A percentile compares a stretch with the other conserved stretches of the same genome.
These are phyloP conservation scores for Hipposideros larvatus DNA, from an alignment of 2,797 vertebrate species.

Conservation along the genomic window DNA sequence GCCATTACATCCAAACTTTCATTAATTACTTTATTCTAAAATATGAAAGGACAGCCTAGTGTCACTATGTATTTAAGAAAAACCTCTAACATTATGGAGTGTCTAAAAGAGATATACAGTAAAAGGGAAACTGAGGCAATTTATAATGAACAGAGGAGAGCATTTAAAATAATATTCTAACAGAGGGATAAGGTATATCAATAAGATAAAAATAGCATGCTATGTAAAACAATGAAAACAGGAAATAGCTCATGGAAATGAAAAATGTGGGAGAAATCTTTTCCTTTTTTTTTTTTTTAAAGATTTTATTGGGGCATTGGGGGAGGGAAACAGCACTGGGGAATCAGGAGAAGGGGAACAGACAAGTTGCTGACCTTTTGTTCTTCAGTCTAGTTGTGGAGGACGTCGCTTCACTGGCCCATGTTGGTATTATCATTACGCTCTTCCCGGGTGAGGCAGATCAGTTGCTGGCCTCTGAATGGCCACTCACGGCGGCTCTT, in stretches of 20 bases:
- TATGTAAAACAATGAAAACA: background rate
- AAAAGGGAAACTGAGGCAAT: background rate
- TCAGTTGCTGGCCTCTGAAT: too few relatives aligned
- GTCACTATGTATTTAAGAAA: slow-evolving; percentile 19
- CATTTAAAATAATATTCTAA: slow-evolving; percentile 11
- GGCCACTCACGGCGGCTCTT: too few relatives aligned
- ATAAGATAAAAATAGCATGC: background rate
- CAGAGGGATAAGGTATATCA: background rate
- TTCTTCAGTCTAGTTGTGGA: too few relatives aligned
- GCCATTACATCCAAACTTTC: background rate
- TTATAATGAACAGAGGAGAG: background rate
- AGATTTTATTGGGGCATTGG: too few relatives aligned
- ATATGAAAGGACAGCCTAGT: background rate
- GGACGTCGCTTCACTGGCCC: too few relatives aligned
- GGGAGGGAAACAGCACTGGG: too few relatives aligned
- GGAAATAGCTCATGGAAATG: background rate
- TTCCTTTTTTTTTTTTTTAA: background rate
- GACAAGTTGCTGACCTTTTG: too few relatives aligned
- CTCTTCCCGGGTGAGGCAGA: too few relatives aligned
- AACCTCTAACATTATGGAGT: background rate
- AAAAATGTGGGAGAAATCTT: background rate
- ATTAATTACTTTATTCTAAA: background rate
- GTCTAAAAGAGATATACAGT: background rate
- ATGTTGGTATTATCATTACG: too few relatives aligned
- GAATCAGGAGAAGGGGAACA: too few relatives aligned